A percentile compares a stretch with the other conserved stretches of the same genome.
These are phyloP conservation scores for Drosophila mettleri DNA, from an alignment of 2,888 invertebrate genomes.

Conservation along the genomic window DNA sequence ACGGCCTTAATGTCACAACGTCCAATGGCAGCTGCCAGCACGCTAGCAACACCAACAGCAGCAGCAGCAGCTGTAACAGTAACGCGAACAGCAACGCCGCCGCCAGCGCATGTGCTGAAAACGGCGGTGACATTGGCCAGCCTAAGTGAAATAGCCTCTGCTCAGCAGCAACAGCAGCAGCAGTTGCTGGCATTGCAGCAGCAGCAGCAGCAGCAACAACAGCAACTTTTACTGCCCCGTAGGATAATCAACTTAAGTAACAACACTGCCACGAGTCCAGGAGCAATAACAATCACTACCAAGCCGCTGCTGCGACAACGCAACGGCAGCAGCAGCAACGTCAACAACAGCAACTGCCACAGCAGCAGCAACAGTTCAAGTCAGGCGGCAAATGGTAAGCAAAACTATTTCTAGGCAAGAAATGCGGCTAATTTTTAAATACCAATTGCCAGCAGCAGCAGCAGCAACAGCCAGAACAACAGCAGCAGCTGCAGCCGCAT, in stretches of 20 bases:
- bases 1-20: conserved; percentile 84
- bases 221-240: conserved; percentile 65
- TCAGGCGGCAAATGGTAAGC: conserved; percentile 68
- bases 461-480: conserved; percentile 11
- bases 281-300: conserved; percentile 53
- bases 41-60: conserved; percentile 46
- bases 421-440: conserved; percentile 40
- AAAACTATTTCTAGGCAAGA: conserved; percentile 52
- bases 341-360: conserved; percentile 9
- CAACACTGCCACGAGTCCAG: conserved; percentile 49
- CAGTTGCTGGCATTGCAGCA: conserved; percentile 50
- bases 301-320: conserved; percentile 46
- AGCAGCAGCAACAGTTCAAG: conserved; percentile 36
- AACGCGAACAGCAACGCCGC: conserved; percentile 52
- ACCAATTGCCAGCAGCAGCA: conserved; percentile 49
- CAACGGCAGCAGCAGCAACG: conserved; percentile 32
- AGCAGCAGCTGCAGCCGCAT: conserved; percentile 21
- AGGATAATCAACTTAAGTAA: conserved; percentile 69
- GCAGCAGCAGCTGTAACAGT: conserved; percentile 55
- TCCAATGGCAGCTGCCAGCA: conserved; percentile 61
- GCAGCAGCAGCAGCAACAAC: conserved; percentile 60
- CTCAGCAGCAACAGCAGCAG: conserved; percentile 73
- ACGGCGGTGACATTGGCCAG: conserved; percentile 81
- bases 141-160: conserved; percentile 81
- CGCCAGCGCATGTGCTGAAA: conserved; percentile 80